Evolutionary conservation across 2,113 vertebrate species (phyloP), one percentile per base, ranked within the genome.

Genomic region (Brachirus orientalis): DNA sequence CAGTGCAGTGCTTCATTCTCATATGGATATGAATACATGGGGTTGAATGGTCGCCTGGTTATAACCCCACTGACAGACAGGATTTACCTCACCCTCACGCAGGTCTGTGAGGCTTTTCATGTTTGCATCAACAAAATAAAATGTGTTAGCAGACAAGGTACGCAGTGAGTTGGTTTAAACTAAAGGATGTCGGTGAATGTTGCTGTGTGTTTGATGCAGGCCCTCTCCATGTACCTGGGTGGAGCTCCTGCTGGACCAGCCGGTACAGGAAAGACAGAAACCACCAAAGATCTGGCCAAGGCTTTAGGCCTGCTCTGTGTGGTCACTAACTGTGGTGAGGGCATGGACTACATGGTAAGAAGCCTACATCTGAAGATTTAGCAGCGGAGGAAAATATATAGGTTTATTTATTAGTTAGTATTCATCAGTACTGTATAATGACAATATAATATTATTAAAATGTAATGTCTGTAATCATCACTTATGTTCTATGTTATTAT

Each of bases 1-100:
- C 98, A 99, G 83, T 99, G 98, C 89, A 98, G 95, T 0, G 96
- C 97, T 9, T 74, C 92, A 0, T 99, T 99, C 63, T 79, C 90
- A 4, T 99, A 99, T 0, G 98, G 98, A 7, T 98, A 99, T 0
- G 98, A 99, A 86, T 99, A 99, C 86, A 98, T 99, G 98, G 98
- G 98, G 1, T 79, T 99, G 70, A 99, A 99, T 0, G 98, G 98
- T 13, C 92, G 97, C 0, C 88, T 99, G 60, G 98, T 99, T 50
- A 98, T 99, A 86, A 99, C 98, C 0, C 97, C 98, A 0, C 94
- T 99, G 47, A 99, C 98, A 0, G 96, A 99, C 72, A 92, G 96
- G 4, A 99, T 99, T 77, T 99, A 98, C 85, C 93, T 99, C 73
- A 99, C 98, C 0, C 94, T 99, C 59, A 99, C 98, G 0, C 97